These are phyloP conservation scores for Anastrepha obliqua DNA, from an alignment of 1,140 invertebrate species.

Conservation along the genomic window DNA sequence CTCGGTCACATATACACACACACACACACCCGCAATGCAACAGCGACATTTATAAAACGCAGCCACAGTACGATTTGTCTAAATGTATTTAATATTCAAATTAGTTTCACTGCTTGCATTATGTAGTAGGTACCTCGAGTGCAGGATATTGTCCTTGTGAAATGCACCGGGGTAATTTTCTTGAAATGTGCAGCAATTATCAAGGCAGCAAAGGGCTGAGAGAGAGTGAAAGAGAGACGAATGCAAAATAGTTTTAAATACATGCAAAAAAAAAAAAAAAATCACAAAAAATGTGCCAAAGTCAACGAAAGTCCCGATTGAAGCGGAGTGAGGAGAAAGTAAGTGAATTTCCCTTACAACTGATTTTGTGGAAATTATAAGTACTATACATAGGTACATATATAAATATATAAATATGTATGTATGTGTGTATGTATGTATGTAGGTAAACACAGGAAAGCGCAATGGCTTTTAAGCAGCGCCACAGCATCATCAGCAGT, in stretches of 20 bases:
- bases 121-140: not conserved
- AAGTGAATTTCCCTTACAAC: not conserved
- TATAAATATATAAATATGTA: not conserved
- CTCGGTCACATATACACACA: not conserved
- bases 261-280: not conserved
- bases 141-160: conserved; percentile 5
- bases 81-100: conserved; percentile 72
- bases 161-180: conserved; percentile 24
- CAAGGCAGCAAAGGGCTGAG: conserved; percentile 14
- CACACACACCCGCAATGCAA: not conserved
- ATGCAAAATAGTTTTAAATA: not conserved
- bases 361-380: conserved; percentile 5
- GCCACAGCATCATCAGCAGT: conserved; percentile 12
- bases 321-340: not conserved
- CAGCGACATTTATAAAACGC: not conserved
- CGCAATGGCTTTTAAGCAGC: conserved; percentile 2
- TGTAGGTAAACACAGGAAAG: not conserved
- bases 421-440: not conserved
- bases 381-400: not conserved
- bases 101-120: conserved; percentile 61
- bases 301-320: conserved; percentile 11
- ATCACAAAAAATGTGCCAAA: conserved; percentile 24
- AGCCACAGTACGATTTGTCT: conserved; percentile 64
- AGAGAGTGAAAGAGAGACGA: not conserved
- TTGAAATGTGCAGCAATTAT: conserved; percentile 37